These are phyloP conservation scores for Bombyx mori DNA, from an alignment of 1,140 invertebrate genomes.

Conservation along the genomic window DNA sequence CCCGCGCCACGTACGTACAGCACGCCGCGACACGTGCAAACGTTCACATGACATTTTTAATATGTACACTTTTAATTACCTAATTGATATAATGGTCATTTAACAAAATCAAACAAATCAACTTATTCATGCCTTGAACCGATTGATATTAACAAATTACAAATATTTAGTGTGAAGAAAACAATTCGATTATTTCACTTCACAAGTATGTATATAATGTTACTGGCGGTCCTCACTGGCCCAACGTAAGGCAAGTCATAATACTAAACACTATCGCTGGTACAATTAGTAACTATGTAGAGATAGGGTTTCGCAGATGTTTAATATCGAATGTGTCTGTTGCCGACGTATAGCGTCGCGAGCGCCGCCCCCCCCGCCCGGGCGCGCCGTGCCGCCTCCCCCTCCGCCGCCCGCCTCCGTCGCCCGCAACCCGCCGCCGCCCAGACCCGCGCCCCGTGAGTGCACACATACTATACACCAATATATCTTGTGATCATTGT, in stretches of 20 bases:
- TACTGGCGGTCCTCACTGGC: too few relatives aligned
- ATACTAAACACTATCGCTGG: too few relatives aligned
- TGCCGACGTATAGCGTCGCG: constrained; percentile 27
- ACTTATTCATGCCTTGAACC: neutral
- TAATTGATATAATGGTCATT: neutral
- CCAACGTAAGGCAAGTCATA: too few relatives aligned
- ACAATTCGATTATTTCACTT: too few relatives aligned
- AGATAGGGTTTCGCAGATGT: neutral
- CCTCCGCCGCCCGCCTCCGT: constrained; percentile 49
- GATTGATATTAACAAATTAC: too few relatives aligned
- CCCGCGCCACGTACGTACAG: constrained; percentile 45
- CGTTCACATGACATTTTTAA: neutral
- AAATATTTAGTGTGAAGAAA: too few relatives aligned
- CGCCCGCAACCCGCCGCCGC: constrained; percentile 36
- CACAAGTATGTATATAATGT: neutral
- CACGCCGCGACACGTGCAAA: too few relatives aligned
- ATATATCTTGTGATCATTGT: neutral
- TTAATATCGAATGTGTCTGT: constrained; percentile 3
- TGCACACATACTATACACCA: constrained; percentile 2
- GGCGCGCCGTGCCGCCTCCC: constrained; percentile 63
- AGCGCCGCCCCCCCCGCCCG: constrained; percentile 65
- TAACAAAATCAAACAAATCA: neutral
- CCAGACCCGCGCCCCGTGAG: constrained; percentile 36
- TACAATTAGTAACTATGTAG: too few relatives aligned
- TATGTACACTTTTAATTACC: neutral